phyloP scores from a whole-genome alignment of 2,888 invertebrate genomes.

The Ophraella communa region DNA sequence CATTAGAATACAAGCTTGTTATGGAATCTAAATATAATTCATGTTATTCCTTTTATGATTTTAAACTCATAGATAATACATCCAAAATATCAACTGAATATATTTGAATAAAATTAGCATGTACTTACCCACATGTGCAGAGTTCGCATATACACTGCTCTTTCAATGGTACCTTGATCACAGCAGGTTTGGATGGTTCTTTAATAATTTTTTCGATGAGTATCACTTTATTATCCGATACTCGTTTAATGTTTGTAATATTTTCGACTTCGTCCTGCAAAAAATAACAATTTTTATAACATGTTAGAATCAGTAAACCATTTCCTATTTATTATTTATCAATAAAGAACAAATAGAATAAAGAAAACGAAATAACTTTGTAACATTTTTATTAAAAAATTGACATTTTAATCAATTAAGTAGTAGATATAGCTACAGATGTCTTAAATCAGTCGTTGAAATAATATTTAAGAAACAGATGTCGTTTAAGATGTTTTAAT shows the following conservation, averaged over 20 bases:
- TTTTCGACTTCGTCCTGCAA: slow-evolving; percentile 58
- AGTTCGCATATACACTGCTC: slow-evolving; percentile 90
- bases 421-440: too few species aligned
- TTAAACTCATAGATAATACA: background rate
- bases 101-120: slow-evolving; percentile 3
- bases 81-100: slow-evolving; percentile 1
- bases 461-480: too few species aligned
- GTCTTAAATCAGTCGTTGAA: too few species aligned
- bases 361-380: too few species aligned
- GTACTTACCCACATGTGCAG: slow-evolving; percentile 88
- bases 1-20: background rate
- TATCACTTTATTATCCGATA: slow-evolving; percentile 64
- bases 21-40: background rate
- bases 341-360: too few species aligned
- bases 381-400: too few species aligned
- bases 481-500: too few species aligned
- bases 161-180: slow-evolving; percentile 63
- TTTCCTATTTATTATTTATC: too few species aligned
- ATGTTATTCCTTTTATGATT: background rate
- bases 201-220: slow-evolving; percentile 59
- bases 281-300: background rate
- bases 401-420: too few species aligned
- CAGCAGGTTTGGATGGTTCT: slow-evolving; percentile 54
- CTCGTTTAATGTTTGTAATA: slow-evolving; percentile 56
- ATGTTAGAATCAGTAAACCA: too few species aligned